Evolutionary conservation across 2,888 invertebrate species (phyloP), one percentile per base, ranked within the genome.

Genomic region (Eugnorisma glareosa): DNA sequence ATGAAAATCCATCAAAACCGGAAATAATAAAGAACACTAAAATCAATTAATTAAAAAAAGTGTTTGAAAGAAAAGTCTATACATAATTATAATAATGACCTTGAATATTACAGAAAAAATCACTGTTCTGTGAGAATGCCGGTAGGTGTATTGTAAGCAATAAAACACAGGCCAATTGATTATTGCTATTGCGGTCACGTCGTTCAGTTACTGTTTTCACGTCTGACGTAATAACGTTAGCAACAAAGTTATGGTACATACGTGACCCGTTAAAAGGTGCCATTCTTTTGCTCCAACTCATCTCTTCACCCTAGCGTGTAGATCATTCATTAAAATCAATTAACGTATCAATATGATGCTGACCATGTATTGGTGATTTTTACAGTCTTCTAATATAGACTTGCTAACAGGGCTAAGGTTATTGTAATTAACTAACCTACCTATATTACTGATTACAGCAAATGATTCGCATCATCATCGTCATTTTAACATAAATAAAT

Each of bases 171-270:
- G 92, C 90, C 94, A 95, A 96, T 96, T 96, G 96, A 96, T 96
- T 95, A 94, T 96, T 96, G 93, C 92, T 93, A 96, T 95, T 95
- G 95, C 93, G 95, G 94, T 96, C 96, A 96, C 96, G 96, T 96
- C 92, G 94, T 93, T 93, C 95, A 94, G 95, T 96, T 95, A 95
- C 95, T 96, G 95, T 96, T 96, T 96, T 96, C 95, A 95, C 95
- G 95, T 94, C 95, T 95, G 93, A 95, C 93, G 95, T 96, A 96
- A 96, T 96, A 95, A 95, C 94, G 95, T 95, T 95, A 95, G 93
- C 93, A 94, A 94, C 94, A 94, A 95, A 96, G 94, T 96, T 96
- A 96, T 95, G 95, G 93, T 93, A 91, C 88, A 93, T 88, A 95
- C 96, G 96, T 96, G 96, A 94, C 94, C 90, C 90, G 93, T 93